These are phyloP conservation scores for Leptarthrus brevirostris DNA, from an alignment of 2,888 invertebrate species.

Conservation along the genomic window DNA sequence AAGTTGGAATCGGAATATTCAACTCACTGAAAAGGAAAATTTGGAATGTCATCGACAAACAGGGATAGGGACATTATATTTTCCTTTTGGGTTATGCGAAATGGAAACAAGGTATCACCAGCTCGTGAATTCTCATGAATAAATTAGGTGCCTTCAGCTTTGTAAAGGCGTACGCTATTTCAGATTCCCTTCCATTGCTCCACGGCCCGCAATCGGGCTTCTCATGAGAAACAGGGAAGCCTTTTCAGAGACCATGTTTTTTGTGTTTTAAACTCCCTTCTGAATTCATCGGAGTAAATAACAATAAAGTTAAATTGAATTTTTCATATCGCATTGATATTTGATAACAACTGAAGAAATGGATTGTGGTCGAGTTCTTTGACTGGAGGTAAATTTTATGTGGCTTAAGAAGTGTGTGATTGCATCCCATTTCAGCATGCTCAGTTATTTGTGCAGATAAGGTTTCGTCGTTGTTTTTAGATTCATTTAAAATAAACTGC, in stretches of 20 bases:
- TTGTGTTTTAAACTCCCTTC: conserved; percentile 1
- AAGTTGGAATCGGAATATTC: conserved; percentile 21
- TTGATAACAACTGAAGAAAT: conserved; percentile 19
- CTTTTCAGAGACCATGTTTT: conserved; percentile 6
- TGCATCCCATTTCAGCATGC: too few species aligned
- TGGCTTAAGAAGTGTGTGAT: too few species aligned
- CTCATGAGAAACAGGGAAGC: conserved; percentile 35
- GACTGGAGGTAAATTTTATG: too few species aligned
- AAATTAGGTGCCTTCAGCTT: conserved; percentile 13
- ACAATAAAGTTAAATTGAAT: conserved; percentile 46
- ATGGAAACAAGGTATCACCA: conserved; percentile 43
- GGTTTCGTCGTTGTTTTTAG: too few species aligned
- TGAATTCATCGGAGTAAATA: conserved; percentile 28
- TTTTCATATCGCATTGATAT: conserved; percentile 44
- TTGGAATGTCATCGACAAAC: conserved; percentile 32
- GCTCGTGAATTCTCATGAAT: conserved; percentile 45
- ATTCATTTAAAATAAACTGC: too few species aligned
- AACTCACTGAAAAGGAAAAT: conserved; percentile 33
- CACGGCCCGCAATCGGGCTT: conserved; percentile 16
- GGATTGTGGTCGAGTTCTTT: background rate
- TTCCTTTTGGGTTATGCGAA: conserved; percentile 40
- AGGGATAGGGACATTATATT: conserved; percentile 13
- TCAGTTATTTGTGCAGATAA: too few species aligned
- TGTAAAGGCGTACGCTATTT: background rate
- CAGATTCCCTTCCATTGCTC: background rate